Base-by-base conservation (phyloP, 2,888 invertebrate genomes). In the Noctuana brunneofusca region DNA sequence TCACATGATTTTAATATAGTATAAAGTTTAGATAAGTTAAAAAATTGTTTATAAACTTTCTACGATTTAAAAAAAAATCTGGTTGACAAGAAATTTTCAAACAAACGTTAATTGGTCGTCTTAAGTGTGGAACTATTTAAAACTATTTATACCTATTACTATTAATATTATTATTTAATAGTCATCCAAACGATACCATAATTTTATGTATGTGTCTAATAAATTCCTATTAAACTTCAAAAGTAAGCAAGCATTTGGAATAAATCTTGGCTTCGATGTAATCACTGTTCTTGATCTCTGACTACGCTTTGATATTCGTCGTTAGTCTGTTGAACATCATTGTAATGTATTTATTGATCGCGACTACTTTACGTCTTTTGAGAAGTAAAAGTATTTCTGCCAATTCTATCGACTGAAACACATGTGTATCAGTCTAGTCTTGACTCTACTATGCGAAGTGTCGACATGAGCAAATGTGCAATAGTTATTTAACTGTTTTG, bases 251-350 rank as follows among this genome's bases (percentile, higher is more conserved):
- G 12, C 22, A 3, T 20, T 46, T 12, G 4, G 20, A 46, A 46
- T 46, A 46, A 20, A 49, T 24, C 16, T 16, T 16, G 2, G 24
- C 12, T 24, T 14, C 3, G 24, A 49, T 49, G 0, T 27, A 24
- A 49, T 49, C 49, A 49, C 24, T 49, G 14, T 24, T 14, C n/a
- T n/a, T 49, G 24, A 14, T 24, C 22, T 35, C 35, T n/a, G n/a
- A 35, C n/a, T n/a, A n/a, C 32, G 12, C n/a, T 35, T 2, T 35
- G 35, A n/a, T 35, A n/a, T 12, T 35, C 4, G 4, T 1, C 35
- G 6, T n/a, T 35, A 1, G 3, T 46, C 46, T 46, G 46, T 46
- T 46, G 1, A 46, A 43, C 18, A 8, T 43, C 41, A 11, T 9
- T 43, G 2, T 3, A 35, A 35, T 35, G 3, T 6, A 43, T 16